These are phyloP conservation scores for Desoria tigrina DNA, from an alignment of 2,888 invertebrate species.

Conservation along the genomic window DNA sequence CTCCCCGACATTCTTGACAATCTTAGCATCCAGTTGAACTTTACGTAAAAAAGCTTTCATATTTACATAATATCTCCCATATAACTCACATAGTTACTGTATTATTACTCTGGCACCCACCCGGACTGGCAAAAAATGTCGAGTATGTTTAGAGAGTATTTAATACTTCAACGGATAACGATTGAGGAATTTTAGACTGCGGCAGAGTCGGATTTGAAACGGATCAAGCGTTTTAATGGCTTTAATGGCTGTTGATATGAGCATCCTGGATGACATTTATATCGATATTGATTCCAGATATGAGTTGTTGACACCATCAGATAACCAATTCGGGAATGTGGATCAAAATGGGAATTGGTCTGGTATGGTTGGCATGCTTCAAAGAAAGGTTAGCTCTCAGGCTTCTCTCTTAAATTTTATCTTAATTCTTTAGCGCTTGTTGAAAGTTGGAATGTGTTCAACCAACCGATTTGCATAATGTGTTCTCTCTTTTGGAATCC, in stretches of 20 bases:
- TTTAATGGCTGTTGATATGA: too few species aligned
- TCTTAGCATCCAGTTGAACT: conserved; percentile 43
- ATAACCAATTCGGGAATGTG: conserved; percentile 42
- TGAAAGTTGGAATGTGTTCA: conserved; percentile 1
- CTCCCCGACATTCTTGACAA: conserved; percentile 48
- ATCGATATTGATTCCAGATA: conserved; percentile 29
- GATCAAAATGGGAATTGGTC: conserved; percentile 46
- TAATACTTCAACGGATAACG: too few species aligned
- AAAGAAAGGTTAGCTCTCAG: conserved; percentile 37
- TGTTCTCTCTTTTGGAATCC: neutral
- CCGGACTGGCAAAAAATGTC: too few species aligned
- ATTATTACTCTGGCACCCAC: too few species aligned
- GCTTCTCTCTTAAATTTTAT: neutral
- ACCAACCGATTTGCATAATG: conserved; percentile 5
- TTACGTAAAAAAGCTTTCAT: conserved; percentile 36
- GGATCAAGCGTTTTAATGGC: too few species aligned
- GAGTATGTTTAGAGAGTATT: too few species aligned
- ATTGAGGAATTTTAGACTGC: too few species aligned
- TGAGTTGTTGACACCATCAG: conserved; percentile 38
- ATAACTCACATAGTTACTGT: too few species aligned
- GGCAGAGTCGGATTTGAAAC: too few species aligned
- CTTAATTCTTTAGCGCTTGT: neutral
- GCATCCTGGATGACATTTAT: too few species aligned
- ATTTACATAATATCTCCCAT: too few species aligned
- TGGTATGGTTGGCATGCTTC: conserved; percentile 51